Evolutionary conservation across 2,797 vertebrate species (phyloP), one percentile per base, ranked within the genome.

Genomic region (Squalus acanthias): DNA sequence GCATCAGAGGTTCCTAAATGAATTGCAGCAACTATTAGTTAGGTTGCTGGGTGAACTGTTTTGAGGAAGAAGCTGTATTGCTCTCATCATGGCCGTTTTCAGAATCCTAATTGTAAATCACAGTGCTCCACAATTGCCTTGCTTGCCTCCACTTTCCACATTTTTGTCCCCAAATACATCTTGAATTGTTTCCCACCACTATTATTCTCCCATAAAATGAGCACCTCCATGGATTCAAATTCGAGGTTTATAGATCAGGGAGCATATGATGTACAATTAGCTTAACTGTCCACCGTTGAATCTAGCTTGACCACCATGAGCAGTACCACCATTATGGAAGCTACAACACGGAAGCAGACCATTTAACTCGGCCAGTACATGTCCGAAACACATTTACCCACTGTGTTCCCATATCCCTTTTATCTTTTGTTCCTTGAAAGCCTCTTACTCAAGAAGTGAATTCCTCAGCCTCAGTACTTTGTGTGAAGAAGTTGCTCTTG

Each of bases 11-110:
- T 24, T 88, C 46, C 20, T 46, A 87, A 60, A n/a, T 91, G 88
- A 12, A 91, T 91, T 91, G 15, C 88, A 65, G 57, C 33, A 65
- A 63, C 7, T 92, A 20, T 92, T 92, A 63, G 60, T n/a, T 92
- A 63, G 60, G 89, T 92, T 65, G 89, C 60, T 39, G 60, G 60
- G 33, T 92, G 89, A 92, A 33, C 13, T 92, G 89, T 92, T 93
- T 67, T 93, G 91, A 67, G 88, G n/a, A 93, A 63, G n/a, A 69
- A 67, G 63, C 7, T 67, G 33, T 93, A 39, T 39, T 93, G 63
- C 20, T 39, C n/a, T n/a, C 6, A 63, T 39, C 33, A 20, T 67
- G 33, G 1, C n/a, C 39, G 20, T 93, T 65, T 39, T 67, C 91
- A 92, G 60, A 92, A 67, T 92, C 33, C 17, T 39, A 67, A 39